These are phyloP conservation scores for Chrysemys picta DNA, from an alignment of 2,113 vertebrate species.

Conservation along the genomic window DNA sequence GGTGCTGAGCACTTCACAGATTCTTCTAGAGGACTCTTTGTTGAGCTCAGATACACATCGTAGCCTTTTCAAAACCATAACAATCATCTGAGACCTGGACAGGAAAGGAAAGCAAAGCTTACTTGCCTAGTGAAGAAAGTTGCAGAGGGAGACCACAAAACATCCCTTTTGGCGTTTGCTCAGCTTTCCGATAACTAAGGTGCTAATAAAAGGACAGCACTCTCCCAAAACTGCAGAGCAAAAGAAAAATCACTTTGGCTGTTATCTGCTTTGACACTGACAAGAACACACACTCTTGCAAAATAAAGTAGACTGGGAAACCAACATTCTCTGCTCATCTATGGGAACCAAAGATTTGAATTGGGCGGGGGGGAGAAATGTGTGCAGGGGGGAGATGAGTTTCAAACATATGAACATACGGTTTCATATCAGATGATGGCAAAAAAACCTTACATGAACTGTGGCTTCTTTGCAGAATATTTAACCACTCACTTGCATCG, in stretches of 20 bases:
- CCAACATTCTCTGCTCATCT: background rate
- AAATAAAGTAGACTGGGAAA: background rate
- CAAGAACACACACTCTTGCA: background rate
- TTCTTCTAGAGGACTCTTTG: background rate
- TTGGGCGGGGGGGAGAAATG: background rate
- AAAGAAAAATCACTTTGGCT: background rate
- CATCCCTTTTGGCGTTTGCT: background rate
- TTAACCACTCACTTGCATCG: constrained; percentile 17
- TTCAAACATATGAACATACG: background rate
- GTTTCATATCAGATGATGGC: background rate
- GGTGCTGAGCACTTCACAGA: background rate
- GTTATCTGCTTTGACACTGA: background rate
- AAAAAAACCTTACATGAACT: constrained; percentile 3
- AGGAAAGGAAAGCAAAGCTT: background rate
- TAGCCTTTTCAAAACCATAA: background rate
- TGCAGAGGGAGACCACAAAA: background rate
- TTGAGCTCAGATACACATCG: background rate
- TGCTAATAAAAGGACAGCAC: background rate
- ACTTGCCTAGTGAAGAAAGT: background rate
- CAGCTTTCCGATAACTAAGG: background rate
- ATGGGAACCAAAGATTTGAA: background rate
- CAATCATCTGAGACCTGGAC: background rate
- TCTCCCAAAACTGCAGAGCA: background rate
- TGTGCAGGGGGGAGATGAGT: background rate
- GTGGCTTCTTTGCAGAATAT: constrained; percentile 5